Base-by-base conservation (phyloP, 2,888 invertebrate species). In the Hipparchia sbordonii region DNA sequence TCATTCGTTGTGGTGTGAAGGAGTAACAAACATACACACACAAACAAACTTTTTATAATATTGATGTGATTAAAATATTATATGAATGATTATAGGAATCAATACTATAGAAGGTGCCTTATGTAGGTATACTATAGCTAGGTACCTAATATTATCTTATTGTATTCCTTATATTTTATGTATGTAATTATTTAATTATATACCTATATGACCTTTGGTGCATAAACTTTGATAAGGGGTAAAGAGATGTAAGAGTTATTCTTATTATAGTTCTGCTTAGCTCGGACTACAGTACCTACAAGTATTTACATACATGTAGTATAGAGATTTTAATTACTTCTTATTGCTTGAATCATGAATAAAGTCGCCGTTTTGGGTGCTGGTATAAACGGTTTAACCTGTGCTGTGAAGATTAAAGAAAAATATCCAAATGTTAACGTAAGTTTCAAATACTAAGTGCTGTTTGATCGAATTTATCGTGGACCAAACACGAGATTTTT, bases 311-410 rank as follows among this genome's bases (percentile, higher is more conserved):
- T 51, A 23, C 13, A 48, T 4, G 12, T n/a, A 13, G 23, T 4
- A 7, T 13, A 51, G 23, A 51, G 48, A 13, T 52, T 52, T 2
- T 10, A 45, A 23, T 48, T 23, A 56, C 70, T 39, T 39, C 5
- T 39, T 39, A 39, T 39, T 5, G 39, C 39, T 46, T 71, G 71
- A 51, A 76, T 74, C 76, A 88, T 90, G 85, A 78, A 84, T 3
- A 90, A 86, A 80, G 86, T 96, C 77, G 95, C 95, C 45, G 95
- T 97, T n/a, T 85, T 97, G 68, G 97, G 97, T 12, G 97, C 95
- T 2, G 97, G 97, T 2, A 94, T 97, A 0, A 95, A 95, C 67
- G 97, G 97, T 0, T 85, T 97, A 9, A 94, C 96, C 51, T 94
- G 96, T 78, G 97, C 97, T 5, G 85, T 96, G 0, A 95, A 94